Base-by-base conservation (phyloP, 2,797 vertebrate species). In the Tenualosa thibaudeaui region DNA sequence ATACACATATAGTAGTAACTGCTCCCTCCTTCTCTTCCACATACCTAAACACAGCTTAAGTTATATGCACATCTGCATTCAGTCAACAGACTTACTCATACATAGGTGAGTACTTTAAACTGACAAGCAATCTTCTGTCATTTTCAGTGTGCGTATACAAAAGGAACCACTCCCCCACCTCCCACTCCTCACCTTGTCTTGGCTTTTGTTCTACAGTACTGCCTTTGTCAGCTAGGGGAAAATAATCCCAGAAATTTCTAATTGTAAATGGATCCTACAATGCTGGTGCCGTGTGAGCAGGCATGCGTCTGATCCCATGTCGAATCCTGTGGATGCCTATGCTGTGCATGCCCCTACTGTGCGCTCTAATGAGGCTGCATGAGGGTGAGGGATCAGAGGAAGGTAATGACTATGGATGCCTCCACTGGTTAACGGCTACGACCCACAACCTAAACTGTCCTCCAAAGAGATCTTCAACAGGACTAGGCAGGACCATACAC, bases 251-350 rank as follows among this genome's bases (percentile, higher is more conserved):
- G 40, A 19, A 78, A 78, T 78, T 78, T 78, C 40, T 46, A 78
- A 19, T 46, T 78, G 43, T 19, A 46, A 78, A 46, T 78, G 71
- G 71, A 78, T 78, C 17, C 37, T 31, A 40, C 71, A 78, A 46
- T 12, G 40, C 3, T 78, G 17, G 17, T 17, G 5, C 71, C 17
- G 31, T 75, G 31, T 43, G 31, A 75, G 68, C 68, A 15, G 17
- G 71, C 71, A 78, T 22, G 37, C 19, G 6, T 78, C 71, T 78
- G 71, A 78, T 78, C 71, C 46, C 71, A 78, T 78, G 71, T 78
- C 12, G 71, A 78, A 78, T 17, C 71, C 71, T 37, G 71, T 10
- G 40, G 17, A 46, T 40, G 71, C 37, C 46, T 78, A 40, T 78
- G 68, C 68, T 75, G 71, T 78, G 71, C n/a, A 9, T 43, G 71